Evolutionary conservation across 2,113 vertebrate species (phyloP), one percentile per base, ranked within the genome.

Genomic region (Anhinga rufa): DNA sequence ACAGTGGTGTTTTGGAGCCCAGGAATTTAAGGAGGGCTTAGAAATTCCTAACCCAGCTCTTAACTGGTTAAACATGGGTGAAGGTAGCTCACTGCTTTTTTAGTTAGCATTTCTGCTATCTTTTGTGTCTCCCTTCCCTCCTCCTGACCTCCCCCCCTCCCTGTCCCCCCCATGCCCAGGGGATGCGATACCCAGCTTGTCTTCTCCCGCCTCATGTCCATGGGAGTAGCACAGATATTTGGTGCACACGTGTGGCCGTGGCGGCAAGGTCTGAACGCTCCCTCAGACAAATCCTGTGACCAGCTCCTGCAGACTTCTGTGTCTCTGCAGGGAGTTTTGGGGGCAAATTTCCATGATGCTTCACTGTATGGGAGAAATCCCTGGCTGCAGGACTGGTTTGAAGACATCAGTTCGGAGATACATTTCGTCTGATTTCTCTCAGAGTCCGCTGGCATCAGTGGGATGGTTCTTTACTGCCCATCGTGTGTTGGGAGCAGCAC

Each of bases 21-120:
- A 54, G 88, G 74, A 92, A 88, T 95, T 95, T 88, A 95, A 93
- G 96, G 46, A 82, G 94, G 91, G 77, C 71, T 93, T 93, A 76
- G 58, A 95, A 93, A 89, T 94, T 88, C 86, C 91, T 88, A 72
- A 40, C 3, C 0, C 44, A 79, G 32, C 62, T 91, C 86, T 90
- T 44, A 49, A 9, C 38, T 65, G 32, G 42, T 57, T 85, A 24
- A 76, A 86, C 3, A 5, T 20, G 58, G 49, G 38, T 42, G 29
- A 93, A 74, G 48, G 78, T 14, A 51, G 49, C 58, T 76, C 0
- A 0, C 36, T 55, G 58, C 8, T 40, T 46, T 79, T 65, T 51
- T 19, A 36, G 32, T 31, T 20, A 18, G 7, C 28, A 26, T 55
- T 78, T 79, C 78, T 70, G 51, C 40, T 49, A 9, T 61, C 31